These are phyloP conservation scores for Hypselothyrea guttata DNA, from an alignment of 2,888 invertebrate genomes.

Conservation along the genomic window DNA sequence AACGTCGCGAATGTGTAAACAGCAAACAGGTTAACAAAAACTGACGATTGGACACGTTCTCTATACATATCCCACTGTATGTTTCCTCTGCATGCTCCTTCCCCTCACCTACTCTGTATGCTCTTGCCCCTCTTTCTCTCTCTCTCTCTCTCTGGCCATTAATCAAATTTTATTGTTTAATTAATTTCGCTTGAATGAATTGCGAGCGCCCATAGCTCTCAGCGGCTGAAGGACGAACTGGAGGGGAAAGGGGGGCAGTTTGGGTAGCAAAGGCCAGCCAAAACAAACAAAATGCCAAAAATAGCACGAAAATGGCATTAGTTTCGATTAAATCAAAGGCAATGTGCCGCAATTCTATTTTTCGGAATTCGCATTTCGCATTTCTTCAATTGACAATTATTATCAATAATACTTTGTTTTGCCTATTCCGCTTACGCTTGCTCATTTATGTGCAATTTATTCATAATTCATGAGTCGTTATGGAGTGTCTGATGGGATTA, in stretches of 20 bases:
- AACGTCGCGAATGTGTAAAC: constrained; percentile 54
- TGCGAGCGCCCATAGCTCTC: constrained; percentile 1
- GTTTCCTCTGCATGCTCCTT: no score
- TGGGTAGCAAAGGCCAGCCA: constrained; percentile 7
- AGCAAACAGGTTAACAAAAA: constrained; percentile 49
- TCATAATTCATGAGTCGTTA: constrained; percentile 24
- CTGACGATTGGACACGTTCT: constrained; percentile 41
- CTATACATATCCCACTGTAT: not conserved
- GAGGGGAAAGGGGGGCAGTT: not conserved
- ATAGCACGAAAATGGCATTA: constrained; percentile 61
- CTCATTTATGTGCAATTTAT: constrained; percentile 32
- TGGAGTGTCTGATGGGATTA: not conserved
- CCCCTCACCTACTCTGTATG: no score
- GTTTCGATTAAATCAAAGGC: constrained; percentile 58
- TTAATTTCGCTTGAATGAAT: constrained; percentile 74
- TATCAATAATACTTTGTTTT: constrained; percentile 5
- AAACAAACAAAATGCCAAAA: constrained; percentile 69
- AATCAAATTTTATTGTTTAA: constrained; percentile 78
- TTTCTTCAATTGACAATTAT: constrained; percentile 47
- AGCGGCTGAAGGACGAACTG: constrained; percentile 13
- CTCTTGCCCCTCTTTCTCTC: not conserved
- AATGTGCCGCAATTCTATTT: constrained; percentile 60
- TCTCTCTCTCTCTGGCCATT: constrained; percentile 36
- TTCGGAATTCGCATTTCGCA: no score
- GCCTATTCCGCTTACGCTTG: constrained; percentile 1